A percentile compares a stretch with the other conserved stretches of the same genome.
These are phyloP conservation scores for Aldrovandia affinis DNA, from an alignment of 2,797 vertebrate species.

Conservation along the genomic window DNA sequence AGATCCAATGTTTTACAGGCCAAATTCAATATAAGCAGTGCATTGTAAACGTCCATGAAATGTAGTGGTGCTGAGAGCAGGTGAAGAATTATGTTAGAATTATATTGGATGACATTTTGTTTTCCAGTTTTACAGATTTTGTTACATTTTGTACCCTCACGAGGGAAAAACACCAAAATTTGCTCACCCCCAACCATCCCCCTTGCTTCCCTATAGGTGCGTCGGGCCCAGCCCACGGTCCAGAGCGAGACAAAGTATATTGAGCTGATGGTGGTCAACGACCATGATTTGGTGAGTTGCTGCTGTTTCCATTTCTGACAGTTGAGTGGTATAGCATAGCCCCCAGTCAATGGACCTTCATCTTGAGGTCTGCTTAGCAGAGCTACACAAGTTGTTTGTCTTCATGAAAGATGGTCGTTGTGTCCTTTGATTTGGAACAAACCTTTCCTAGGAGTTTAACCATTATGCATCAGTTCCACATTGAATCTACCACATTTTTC, in stretches of 20 bases:
- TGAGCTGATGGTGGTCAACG: conserved; percentile 93
- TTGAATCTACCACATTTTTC: not conserved
- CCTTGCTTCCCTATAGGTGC: conserved; percentile 70
- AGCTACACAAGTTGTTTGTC: not conserved
- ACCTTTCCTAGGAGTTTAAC: not conserved
- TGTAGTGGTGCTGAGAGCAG: not conserved
- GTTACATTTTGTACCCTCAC: not conserved
- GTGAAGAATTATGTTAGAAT: not conserved
- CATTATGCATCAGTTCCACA: not conserved
- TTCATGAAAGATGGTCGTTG: not conserved
- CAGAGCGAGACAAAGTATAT: conserved; percentile 97
- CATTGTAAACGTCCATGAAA: not conserved
- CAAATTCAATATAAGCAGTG: not conserved
- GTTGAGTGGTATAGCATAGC: not conserved
- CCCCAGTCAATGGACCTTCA: not conserved
- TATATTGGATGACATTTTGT: not conserved
- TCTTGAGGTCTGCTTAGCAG: not conserved
- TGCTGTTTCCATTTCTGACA: not conserved
- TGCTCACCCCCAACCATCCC: not conserved
- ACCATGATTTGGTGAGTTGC: conserved; percentile 85
- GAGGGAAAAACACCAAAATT: not conserved
- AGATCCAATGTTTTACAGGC: not conserved
- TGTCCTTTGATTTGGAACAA: not conserved
- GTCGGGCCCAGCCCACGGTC: conserved; percentile 83
- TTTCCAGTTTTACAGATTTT: conserved; percentile 41